Evolutionary conservation across 2,888 invertebrate species (phyloP), one percentile per base, ranked within the genome.

Genomic region (Allophyes oxyacanthae): DNA sequence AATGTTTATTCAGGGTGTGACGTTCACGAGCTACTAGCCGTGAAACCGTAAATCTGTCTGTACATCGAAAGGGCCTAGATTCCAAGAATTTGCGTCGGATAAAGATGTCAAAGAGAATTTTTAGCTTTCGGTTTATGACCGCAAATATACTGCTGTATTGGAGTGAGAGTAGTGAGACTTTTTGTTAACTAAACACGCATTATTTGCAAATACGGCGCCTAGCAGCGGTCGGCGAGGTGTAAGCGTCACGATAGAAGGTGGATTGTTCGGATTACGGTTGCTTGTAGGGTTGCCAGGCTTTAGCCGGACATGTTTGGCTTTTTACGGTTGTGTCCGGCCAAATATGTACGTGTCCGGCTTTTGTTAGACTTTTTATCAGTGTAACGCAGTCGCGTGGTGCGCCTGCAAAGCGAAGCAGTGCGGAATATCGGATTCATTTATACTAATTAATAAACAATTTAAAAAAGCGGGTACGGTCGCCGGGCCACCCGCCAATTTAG

Each of bases 1-100:
- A 30, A 26, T 51, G 54, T 58, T 66, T 60, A 38, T 50, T 58
- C 56, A 52, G 65, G 58, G 54, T 42, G 67, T 71, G 77, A 65
- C 75, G 71, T 28, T 1, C 8, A 49, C 65, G 45, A 13, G 28
- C 52, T 65, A 71, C 40, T 52, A 25, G 11, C 33, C 34, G 61
- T 34, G n/a, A 38, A 34, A 42, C 45, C 41, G 30, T 15, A 11
- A 63, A 64, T 32, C 40, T 38, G 36, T 33, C 9, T 8, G 28
- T 32, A 14, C 11, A 3, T 63, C 30, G 25, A 49, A 32, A 20
- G 20, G 2, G 4, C 2, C 20, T 4, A 20, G 2, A 30, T 63
- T 68, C 15, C 33, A n/a, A 0, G 30, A 26, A 33, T 48, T 42
- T 34, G 11, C 8, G 7, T 32, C 13, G 7, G 28, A n/a, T 9